phyloP scores from a whole-genome alignment of 1,140 invertebrate species.

The Oedothorax gibbosus region DNA sequence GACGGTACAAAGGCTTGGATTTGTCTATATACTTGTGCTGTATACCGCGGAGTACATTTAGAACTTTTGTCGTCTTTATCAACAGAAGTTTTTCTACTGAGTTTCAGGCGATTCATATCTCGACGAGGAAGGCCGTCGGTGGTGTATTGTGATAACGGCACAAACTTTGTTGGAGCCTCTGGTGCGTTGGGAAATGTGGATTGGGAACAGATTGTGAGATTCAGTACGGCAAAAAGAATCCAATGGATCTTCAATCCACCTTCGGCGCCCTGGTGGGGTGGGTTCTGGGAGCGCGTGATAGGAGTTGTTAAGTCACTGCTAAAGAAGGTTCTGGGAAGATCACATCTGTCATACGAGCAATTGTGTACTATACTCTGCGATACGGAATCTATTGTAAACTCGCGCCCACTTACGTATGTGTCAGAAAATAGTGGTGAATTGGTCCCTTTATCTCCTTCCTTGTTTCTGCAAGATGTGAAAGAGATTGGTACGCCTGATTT shows the following conservation, averaged over 20 bases:
- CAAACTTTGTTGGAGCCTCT: not conserved
- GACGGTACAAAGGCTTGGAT: not conserved
- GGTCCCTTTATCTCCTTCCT: not conserved
- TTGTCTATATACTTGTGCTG: not conserved
- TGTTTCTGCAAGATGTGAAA: slow-evolving; percentile 15
- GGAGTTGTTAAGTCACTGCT: not conserved
- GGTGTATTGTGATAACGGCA: not conserved
- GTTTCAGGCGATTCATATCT: not conserved
- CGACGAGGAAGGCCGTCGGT: not conserved
- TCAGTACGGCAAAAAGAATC: not conserved
- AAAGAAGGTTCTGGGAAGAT: not conserved
- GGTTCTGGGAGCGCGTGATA: not conserved
- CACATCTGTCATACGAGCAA: not conserved
- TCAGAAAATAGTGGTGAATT: slow-evolving; percentile 3
- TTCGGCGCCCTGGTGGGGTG: not conserved
- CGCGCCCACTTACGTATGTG: not conserved
- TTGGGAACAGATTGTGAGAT: not conserved
- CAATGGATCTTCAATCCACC: not conserved
- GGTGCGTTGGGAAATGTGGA: no score
- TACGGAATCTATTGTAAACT: not conserved
- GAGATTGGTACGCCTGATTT: slow-evolving; percentile 10
- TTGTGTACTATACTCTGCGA: not conserved
- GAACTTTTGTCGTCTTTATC: not conserved
- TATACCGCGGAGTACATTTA: not conserved
- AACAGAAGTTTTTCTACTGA: not conserved